Evolutionary conservation across 2,113 vertebrate genomes (phyloP), one percentile per base, ranked within the genome.

Genomic region (Corythaeola cristata): DNA sequence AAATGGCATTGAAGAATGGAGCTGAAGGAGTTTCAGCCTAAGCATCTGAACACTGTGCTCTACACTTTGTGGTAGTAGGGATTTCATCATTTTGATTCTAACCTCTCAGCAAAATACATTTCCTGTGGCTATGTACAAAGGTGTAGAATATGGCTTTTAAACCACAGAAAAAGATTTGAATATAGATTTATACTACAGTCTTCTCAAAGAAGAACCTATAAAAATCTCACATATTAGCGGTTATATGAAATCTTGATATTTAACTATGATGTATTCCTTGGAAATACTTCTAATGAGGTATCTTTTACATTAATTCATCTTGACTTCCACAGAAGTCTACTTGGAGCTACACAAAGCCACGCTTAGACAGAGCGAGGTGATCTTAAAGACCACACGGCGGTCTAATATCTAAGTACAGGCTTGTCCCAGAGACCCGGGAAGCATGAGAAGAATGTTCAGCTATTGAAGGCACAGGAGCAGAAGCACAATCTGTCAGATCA

Each of bases 401-500:
- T 85, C 47, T 82, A 47, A 80, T 85, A 84, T 95, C 75, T 95
- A 87, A 50, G 97, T 94, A 96, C 72, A 96, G 96, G 87, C 97
- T 98, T 98, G 97, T 82, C 88, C 91, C 17, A 33, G 77, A 93
- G 49, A 89, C 56, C 6, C 2, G 3, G 30, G 14, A 97, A 97
- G 91, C 80, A 97, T 58, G 96, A 97, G 79, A 97, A 96, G 96
- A 98, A 97, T 96, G 97, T 83, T 94, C 90, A 85, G 17, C 66
- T 92, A 47, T 20, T 67, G 81, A 92, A 84, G 64, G 80, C 73
- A 88, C 47, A 72, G 56, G 45, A 88, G 52, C 64, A 63, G 45
- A 3, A 92, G 78, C 72, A 69, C 37, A 90, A 72, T 49, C 53
- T 64, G 44, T 84, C 77, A 62, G 77, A 82, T 41, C 53, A 59